A percentile compares a stretch with the other conserved stretches of the same genome.
phyloP scores from a whole-genome alignment of 2,797 vertebrate species.

The Gallinago solitaria region DNA sequence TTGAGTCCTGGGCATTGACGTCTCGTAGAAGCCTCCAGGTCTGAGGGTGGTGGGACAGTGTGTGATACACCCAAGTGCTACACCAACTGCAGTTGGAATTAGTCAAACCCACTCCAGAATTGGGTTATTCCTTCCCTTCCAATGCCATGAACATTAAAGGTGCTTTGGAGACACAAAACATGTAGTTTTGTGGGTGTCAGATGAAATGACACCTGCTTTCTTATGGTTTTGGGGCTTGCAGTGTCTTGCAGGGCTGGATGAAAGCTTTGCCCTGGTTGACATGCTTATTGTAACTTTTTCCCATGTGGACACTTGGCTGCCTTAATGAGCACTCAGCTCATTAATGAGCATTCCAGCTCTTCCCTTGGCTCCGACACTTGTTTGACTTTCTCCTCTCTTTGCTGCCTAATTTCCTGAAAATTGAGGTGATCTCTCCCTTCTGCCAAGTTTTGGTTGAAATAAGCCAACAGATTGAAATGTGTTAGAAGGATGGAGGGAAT shows the following conservation, averaged over 20 bases:
- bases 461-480: neutral
- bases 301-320: slow-evolving; percentile 32
- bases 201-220: slow-evolving; percentile 3
- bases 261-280: neutral
- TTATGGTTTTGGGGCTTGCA: neutral
- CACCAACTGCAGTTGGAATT: neutral
- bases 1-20: neutral
- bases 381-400: slow-evolving; percentile 52
- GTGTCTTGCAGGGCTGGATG: neutral
- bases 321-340: neutral
- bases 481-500: neutral
- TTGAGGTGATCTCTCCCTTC: slow-evolving; percentile 29
- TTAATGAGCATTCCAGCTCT: neutral
- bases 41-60: fast-evolving
- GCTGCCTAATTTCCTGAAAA: slow-evolving; percentile 49
- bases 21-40: neutral
- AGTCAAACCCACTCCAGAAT: neutral
- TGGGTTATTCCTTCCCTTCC: neutral
- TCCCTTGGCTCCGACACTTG: neutral
- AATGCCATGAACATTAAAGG: neutral
- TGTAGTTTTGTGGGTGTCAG: neutral
- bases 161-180: neutral
- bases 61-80: neutral
- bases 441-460: slow-evolving; percentile 25
- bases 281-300: slow-evolving; percentile 36